Percentiles rank a stretch among this genome's conserved stretches.
These are phyloP conservation scores for Melipona quadrifasciata DNA, from an alignment of 1,140 invertebrate species.

Conservation along the genomic window DNA sequence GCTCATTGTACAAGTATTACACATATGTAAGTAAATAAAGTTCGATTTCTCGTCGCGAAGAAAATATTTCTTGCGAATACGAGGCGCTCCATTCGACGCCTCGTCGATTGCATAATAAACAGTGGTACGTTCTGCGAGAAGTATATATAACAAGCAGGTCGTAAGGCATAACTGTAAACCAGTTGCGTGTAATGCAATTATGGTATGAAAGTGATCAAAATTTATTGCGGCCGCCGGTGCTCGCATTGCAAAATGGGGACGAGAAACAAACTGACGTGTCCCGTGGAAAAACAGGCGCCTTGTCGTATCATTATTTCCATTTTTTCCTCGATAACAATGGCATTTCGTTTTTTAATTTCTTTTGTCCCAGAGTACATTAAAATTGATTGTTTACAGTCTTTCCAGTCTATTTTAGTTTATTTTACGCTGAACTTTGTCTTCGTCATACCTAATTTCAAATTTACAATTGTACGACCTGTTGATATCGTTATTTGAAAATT, in stretches of 20 bases:
- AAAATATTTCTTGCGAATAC: conserved; percentile 13
- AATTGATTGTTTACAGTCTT: too few relatives aligned
- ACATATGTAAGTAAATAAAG: neutral
- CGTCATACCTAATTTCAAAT: too few relatives aligned
- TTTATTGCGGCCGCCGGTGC: conserved; percentile 65
- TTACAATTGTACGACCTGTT: too few relatives aligned
- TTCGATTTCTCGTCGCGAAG: neutral
- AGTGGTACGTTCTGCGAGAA: conserved; percentile 26
- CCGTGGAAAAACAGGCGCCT: conserved; percentile 14
- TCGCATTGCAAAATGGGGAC: conserved; percentile 59
- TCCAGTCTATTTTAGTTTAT: too few relatives aligned
- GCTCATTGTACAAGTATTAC: neutral
- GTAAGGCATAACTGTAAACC: conserved; percentile 73
- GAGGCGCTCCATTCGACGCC: conserved; percentile 1
- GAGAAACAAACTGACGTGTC: conserved; percentile 22
- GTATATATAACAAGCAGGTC: conserved; percentile 42
- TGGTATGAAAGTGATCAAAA: conserved; percentile 71
- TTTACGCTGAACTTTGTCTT: too few relatives aligned
- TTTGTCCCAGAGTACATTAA: too few relatives aligned
- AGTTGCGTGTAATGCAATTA: conserved; percentile 74
- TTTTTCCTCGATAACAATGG: neutral
- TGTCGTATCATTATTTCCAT: neutral
- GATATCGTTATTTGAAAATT: too few relatives aligned
- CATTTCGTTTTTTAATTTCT: neutral
- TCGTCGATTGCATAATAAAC: conserved; percentile 45